A percentile compares a stretch with the other conserved stretches of the same genome.
Conservation (phyloP, 2,888 invertebrate species). For the Dryobotodes eremita region DNA sequence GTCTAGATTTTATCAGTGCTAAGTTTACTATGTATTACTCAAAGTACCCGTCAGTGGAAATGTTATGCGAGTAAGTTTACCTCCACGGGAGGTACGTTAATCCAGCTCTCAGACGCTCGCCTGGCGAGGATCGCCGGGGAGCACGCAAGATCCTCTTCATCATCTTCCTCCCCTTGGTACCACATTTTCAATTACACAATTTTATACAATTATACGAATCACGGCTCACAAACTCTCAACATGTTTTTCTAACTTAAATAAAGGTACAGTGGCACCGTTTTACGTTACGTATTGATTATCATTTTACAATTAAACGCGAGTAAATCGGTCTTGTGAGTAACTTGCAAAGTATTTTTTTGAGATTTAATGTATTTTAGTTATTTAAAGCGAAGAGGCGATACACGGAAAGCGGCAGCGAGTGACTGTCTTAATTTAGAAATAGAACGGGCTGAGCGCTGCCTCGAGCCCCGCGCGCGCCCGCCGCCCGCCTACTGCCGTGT, state of each 20-base stretch:
- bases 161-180: slow-evolving; percentile 95
- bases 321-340: slow-evolving; percentile 48
- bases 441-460: slow-evolving; percentile 87
- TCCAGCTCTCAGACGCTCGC: slow-evolving; percentile 97
- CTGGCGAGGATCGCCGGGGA: slow-evolving; percentile 96
- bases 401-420: slow-evolving; percentile 88
- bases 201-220: slow-evolving; percentile 38
- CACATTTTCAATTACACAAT: slow-evolving; percentile 90
- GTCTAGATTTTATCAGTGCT: neutral
- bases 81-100: slow-evolving; percentile 96
- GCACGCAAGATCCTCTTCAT: slow-evolving; percentile 96
- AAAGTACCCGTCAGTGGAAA: slow-evolving; percentile 35
- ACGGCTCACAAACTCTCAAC: slow-evolving; percentile 52
- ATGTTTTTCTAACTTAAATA: slow-evolving; percentile 46
- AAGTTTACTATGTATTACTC: slow-evolving; percentile 1
- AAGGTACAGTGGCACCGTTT: slow-evolving; percentile 29
- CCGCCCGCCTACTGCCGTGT: slow-evolving; percentile 67
- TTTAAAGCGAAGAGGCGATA: slow-evolving; percentile 87
- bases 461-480: slow-evolving; percentile 72
- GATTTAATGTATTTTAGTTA: slow-evolving; percentile 75
- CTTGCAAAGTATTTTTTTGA: slow-evolving; percentile 66
- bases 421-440: slow-evolving; percentile 91
- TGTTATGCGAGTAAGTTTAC: slow-evolving; percentile 85
- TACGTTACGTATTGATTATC: slow-evolving; percentile 31
- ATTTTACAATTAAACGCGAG: slow-evolving; percentile 43